Conservation (phyloP, 53 echinoderm and acorn worm genomes). For the Echinarachnius parma region DNA sequence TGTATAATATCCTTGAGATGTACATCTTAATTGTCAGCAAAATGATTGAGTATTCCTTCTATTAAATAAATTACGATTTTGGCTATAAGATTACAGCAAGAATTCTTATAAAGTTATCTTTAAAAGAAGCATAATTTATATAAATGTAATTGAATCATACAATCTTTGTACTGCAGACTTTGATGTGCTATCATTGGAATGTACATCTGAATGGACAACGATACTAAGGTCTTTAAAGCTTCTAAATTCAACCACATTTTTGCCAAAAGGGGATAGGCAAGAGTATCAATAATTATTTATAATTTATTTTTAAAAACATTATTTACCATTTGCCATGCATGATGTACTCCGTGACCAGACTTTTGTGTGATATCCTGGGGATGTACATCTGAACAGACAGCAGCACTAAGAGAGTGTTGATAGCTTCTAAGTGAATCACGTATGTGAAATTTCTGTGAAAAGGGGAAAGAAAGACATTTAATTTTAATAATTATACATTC, state of each 20-base stretch:
- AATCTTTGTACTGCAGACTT: no score
- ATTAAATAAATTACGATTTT: no score
- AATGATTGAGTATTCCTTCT: no score
- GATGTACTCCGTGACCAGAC: slow-evolving; percentile 77
- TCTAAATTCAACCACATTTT: not conserved
- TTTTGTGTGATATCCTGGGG: slow-evolving; percentile 89
- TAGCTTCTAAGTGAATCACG: slow-evolving; percentile 82
- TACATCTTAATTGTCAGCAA: no score
- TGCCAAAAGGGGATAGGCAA: not conserved
- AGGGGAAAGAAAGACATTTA: not conserved
- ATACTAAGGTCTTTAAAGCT: not conserved
- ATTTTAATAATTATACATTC: not conserved
- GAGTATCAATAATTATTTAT: not conserved
- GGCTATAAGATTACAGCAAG: no score
- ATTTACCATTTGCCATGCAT: slow-evolving; percentile 95
- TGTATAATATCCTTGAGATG: no score
- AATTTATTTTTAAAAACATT: not conserved
- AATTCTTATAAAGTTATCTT: no score
- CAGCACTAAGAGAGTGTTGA: slow-evolving; percentile 78
- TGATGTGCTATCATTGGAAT: no score
- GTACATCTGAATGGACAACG: no score
- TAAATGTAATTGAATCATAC: no score
- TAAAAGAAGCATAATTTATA: no score
- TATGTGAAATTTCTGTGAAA: slow-evolving; percentile 82
- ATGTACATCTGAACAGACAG: slow-evolving; percentile 92